Base-by-base conservation (phyloP, 2,888 invertebrate species). In the Habroteleia sp. region DNA sequence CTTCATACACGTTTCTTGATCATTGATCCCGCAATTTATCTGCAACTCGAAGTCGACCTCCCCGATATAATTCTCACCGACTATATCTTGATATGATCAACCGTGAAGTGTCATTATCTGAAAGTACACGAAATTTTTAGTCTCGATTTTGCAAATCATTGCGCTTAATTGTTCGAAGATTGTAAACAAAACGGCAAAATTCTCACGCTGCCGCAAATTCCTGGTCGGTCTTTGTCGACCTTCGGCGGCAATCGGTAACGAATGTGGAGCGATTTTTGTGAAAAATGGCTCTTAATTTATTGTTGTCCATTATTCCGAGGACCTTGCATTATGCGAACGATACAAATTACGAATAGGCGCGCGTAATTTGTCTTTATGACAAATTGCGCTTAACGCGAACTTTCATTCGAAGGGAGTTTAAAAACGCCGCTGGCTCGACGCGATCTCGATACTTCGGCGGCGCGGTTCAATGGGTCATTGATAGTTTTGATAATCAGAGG, bases 1-100 rank as follows among this genome's bases (percentile, higher is more conserved):
- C 54, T 41, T 48, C 46, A 42, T 58, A 62, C 66, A 27, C 42
- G 58, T 39, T 72, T 54, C 52, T 74, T 62, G 52, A 54, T 46
- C 66, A 63, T 60, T 50, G 60, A 68, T 68, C 58, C 52, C 31
- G 42, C 48, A 29, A 68, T 68, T 74, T 62, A 74, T 74, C 63
- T 69, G 37, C 8, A 37, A 44, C 31, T 37, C 39, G 37, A 46
- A 52, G 60, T 69, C 60, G 52, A 74, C 56, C 50, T 50, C 50
- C 37, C 48, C 58, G 58, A 56, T 63, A 69, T 63, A 56, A 68
- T 63, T 69, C 58, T 52, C 25, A 46, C 46, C 42, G 33, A 42
- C 14, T 63, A n/a, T n/a, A 65, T 65, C 63, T 39, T 41, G 69
- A 63, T 39, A 69, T 37, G 50, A 74, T 69, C 74, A 33, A 39